phyloP scores from a whole-genome alignment of 2,888 invertebrate genomes.

The Trachelus tabidus region DNA sequence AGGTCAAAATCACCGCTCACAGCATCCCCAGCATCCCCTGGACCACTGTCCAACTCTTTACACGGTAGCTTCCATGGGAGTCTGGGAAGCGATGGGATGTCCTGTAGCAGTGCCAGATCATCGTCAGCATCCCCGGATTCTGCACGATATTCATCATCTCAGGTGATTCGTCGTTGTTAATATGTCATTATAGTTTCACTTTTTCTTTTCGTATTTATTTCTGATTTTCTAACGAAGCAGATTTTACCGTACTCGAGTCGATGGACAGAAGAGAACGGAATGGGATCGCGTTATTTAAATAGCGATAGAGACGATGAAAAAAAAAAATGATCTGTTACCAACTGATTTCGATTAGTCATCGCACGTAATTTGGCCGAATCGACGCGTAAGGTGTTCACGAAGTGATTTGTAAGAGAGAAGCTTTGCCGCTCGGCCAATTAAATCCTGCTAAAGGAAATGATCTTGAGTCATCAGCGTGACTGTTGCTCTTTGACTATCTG shows the following conservation, averaged over 20 bases:
- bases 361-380: constrained; percentile 20
- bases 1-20: constrained; percentile 62
- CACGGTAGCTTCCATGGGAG: constrained; percentile 64
- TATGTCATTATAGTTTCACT: too few relatives aligned
- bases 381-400: constrained; percentile 21
- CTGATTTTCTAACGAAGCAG: too few relatives aligned
- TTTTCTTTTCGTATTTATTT: too few relatives aligned
- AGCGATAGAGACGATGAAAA: too few relatives aligned
- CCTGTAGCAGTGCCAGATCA: constrained; percentile 63
- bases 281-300: too few relatives aligned
- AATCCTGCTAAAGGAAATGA: constrained; percentile 19
- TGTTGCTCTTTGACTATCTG: too few relatives aligned
- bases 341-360: constrained; percentile 14
- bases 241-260: too few relatives aligned
- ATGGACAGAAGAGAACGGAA: too few relatives aligned
- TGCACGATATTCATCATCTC: constrained; percentile 60
- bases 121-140: constrained; percentile 64
- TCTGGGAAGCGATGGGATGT: constrained; percentile 64
- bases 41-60: constrained; percentile 58
- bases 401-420: constrained; percentile 22
- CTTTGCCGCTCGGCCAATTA: constrained; percentile 14
- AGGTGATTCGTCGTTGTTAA: constrained; percentile 40
- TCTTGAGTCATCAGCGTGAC: constrained; percentile 16
- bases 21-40: constrained; percentile 62
- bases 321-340: background rate